Conservation (phyloP, 1,140 invertebrate species). For the Lutraria rhynchaena region DNA sequence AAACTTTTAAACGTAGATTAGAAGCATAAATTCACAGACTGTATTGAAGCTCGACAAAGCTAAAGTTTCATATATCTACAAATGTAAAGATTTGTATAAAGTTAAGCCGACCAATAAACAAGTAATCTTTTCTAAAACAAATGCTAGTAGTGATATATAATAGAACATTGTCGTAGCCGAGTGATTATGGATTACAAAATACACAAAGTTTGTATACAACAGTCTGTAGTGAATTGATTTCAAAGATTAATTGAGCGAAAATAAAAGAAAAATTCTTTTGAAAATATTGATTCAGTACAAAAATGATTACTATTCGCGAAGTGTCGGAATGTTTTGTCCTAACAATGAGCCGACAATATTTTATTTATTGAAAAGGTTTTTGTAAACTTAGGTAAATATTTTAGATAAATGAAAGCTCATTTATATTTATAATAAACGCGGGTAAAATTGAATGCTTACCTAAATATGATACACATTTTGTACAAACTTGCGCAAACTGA, state of each 20-base stretch:
- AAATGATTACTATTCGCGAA: conserved; percentile 1
- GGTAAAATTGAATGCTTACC: too few species aligned
- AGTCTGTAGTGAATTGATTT: conserved; percentile 6
- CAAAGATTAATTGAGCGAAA: conserved; percentile 39
- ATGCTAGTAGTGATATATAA: conserved; percentile 10
- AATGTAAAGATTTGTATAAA: conserved; percentile 36
- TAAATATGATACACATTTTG: too few species aligned
- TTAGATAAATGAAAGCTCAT: too few species aligned
- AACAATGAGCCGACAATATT: too few species aligned
- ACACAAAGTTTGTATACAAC: conserved; percentile 16
- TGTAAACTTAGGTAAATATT: too few species aligned
- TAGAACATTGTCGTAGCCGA: background rate
- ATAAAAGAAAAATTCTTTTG: conserved; percentile 39
- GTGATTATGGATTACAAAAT: conserved; percentile 44
- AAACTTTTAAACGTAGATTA: background rate
- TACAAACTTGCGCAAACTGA: too few species aligned
- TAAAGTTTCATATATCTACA: conserved; percentile 7
- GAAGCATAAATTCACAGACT: background rate
- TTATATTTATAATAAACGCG: too few species aligned
- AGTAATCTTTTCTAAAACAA: conserved; percentile 21
- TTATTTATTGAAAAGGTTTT: too few species aligned
- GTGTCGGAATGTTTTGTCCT: too few species aligned
- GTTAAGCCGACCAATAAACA: conserved; percentile 3
- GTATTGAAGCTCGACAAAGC: background rate
- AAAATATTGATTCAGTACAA: conserved; percentile 47